Conservation (phyloP, 2,797 vertebrate genomes). For the Pristis pectinata region DNA sequence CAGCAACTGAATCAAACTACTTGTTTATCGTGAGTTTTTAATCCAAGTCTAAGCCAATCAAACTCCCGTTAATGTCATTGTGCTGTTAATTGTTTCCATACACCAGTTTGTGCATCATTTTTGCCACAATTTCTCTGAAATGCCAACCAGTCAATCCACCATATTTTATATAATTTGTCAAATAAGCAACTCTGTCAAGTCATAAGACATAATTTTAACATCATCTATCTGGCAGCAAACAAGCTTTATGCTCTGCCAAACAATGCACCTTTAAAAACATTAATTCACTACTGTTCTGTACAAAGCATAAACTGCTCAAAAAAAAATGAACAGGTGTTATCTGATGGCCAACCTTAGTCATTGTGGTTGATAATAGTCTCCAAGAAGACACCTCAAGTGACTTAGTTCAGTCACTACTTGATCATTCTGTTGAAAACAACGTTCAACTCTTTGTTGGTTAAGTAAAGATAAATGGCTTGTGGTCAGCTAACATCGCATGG, state of each 20-base stretch:
- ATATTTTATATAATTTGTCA: neutral
- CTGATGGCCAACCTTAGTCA: neutral
- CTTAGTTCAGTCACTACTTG: conserved; percentile 15
- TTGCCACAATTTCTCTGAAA: neutral
- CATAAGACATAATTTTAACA: neutral
- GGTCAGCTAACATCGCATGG: neutral
- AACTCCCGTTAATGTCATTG: neutral
- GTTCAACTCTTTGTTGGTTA: neutral
- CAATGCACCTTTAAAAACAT: neutral
- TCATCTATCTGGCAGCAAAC: neutral
- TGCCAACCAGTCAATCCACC: neutral
- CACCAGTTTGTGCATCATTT: neutral
- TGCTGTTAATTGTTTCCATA: conserved; percentile 23
- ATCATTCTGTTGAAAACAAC: neutral
- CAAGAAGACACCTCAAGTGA: neutral
- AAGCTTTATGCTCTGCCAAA: no score
- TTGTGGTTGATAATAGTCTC: neutral
- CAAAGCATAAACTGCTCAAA: neutral
- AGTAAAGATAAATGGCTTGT: neutral
- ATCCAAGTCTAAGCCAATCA: neutral
- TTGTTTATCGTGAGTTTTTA: conserved; percentile 28
- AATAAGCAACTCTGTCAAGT: neutral
- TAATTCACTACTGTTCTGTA: no score
- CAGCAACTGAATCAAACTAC: neutral
- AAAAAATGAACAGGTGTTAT: neutral